Percentiles rank a stretch among this genome's conserved stretches.
These are phyloP conservation scores for Clinocottus analis DNA, from an alignment of 2,113 vertebrate species.

Conservation along the genomic window DNA sequence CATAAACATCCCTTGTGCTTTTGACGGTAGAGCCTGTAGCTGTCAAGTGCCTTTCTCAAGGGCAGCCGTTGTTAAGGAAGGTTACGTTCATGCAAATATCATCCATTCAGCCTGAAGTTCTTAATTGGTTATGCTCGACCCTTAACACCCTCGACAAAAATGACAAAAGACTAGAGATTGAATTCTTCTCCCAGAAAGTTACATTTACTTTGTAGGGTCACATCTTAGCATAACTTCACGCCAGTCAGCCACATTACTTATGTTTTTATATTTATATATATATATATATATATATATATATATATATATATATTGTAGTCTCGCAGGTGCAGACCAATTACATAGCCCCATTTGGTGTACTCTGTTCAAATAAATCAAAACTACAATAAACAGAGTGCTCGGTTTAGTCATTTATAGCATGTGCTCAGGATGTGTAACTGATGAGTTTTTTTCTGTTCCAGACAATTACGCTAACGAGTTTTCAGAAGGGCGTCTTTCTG, in stretches of 20 bases:
- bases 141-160: not conserved
- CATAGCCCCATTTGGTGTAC: not conserved
- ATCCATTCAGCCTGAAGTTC: not conserved
- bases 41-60: not conserved
- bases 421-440: constrained; percentile 48
- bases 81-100: not conserved
- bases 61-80: not conserved
- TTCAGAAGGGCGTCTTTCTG: constrained; percentile 14
- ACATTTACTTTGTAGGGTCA: not conserved
- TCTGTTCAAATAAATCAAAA: no score
- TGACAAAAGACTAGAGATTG: not conserved
- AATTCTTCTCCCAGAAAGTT: not conserved
- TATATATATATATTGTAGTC: not conserved
- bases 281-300: constrained; percentile 1
- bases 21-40: not conserved
- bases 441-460: constrained; percentile 52
- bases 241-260: not conserved
- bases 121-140: not conserved
- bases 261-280: not conserved
- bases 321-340: not conserved
- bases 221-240: not conserved
- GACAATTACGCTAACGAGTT: constrained; percentile 54
- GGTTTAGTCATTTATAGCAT: constrained; percentile 47
- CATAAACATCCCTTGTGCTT: not conserved
- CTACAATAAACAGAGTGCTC: constrained; percentile 30